Percentiles rank a stretch among this genome's conserved stretches.
Conservation (phyloP, 1,140 invertebrate genomes). For the Anagrus nilaparvatae region DNA sequence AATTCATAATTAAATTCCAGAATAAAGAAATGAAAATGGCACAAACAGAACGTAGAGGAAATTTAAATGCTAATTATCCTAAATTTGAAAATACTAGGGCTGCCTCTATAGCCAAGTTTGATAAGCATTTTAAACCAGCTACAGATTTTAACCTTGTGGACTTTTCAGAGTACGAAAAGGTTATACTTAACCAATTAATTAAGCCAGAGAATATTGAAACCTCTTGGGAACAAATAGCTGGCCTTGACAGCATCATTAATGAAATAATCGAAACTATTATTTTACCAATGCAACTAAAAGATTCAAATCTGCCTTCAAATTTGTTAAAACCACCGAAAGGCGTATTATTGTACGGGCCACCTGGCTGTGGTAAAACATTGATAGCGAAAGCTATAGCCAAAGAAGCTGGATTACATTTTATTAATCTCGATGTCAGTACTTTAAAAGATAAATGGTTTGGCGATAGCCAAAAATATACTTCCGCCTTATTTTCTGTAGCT, state of each 20-base stretch:
- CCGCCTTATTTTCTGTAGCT: conserved; percentile 93
- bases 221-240: conserved; percentile 88
- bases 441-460: conserved; percentile 98
- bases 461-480: conserved; percentile 93
- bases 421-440: conserved; percentile 89
- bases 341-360: conserved; percentile 76
- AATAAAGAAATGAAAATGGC: no score
- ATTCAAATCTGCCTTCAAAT: conserved; percentile 73
- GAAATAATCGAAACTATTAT: conserved; percentile 91
- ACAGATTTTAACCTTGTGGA: no score
- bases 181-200: conserved; percentile 90
- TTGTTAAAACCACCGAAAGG: conserved; percentile 88
- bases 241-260: conserved; percentile 77
- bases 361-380: conserved; percentile 91
- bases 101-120: no score
- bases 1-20: no score
- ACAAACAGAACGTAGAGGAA: no score
- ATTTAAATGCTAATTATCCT: no score
- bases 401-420: conserved; percentile 87
- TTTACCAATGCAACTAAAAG: conserved; percentile 75
- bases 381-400: conserved; percentile 93
- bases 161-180: conserved; percentile 92
- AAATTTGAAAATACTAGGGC: no score
- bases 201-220: conserved; percentile 79
- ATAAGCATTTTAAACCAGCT: no score